phyloP scores from a whole-genome alignment of 2,888 invertebrate species.

The Poecilobothrus nobilitatus region DNA sequence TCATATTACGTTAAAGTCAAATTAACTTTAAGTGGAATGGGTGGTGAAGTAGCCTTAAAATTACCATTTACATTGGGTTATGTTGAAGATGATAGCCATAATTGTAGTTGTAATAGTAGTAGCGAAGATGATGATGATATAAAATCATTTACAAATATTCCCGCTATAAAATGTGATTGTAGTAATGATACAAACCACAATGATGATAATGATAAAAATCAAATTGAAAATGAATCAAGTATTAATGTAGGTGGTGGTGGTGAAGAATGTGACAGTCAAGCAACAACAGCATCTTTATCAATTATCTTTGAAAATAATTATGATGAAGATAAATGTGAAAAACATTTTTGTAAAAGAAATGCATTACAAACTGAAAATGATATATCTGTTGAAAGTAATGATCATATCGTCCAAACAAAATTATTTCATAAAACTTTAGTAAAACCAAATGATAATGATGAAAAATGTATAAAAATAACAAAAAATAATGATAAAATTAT shows the following conservation, averaged over 20 bases:
- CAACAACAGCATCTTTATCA: background rate
- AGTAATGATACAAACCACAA: background rate
- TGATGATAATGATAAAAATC: background rate
- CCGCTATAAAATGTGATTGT: background rate
- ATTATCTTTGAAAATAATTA: background rate
- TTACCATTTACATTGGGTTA: conserved; percentile 69
- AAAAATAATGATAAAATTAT: background rate
- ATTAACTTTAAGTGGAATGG: conserved; percentile 64
- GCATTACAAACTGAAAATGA: background rate
- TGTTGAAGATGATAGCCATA: conserved; percentile 24
- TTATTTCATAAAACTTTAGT: background rate
- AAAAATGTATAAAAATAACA: too few species aligned
- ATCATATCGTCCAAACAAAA: background rate
- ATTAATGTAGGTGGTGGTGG: too few species aligned
- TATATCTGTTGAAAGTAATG: background rate
- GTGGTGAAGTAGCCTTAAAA: conserved; percentile 65
- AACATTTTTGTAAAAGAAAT: background rate
- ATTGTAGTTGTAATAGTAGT: conserved; percentile 15
- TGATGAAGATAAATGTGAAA: background rate
- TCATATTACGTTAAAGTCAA: conserved; percentile 81
- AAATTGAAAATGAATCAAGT: too few species aligned
- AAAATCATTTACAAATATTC: background rate
- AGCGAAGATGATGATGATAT: conserved; percentile 14
- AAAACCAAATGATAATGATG: background rate
- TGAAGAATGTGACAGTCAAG: background rate